Evolutionary conservation across 2,113 vertebrate genomes (phyloP), one percentile per base, ranked within the genome.

Genomic region (Balaenoptera acutorostrata): DNA sequence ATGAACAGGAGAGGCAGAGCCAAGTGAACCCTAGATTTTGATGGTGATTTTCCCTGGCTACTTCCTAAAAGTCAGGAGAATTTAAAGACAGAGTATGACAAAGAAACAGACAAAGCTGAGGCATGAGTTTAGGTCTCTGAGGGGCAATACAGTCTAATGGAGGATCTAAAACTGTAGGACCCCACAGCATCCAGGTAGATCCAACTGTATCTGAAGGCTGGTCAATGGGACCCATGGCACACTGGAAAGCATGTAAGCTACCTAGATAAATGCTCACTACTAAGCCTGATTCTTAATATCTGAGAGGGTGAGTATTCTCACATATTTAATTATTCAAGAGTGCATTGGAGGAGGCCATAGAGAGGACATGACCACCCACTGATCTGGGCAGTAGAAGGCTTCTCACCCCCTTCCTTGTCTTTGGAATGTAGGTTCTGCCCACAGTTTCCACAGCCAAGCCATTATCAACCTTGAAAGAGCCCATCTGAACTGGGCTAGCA

Each of bases 121-220:
- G 5, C 2, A 27, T 31, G 17, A 18, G 21, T 15, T 14, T 21
- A 80, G 39, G 21, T 72, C 2, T 69, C n/a, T 39, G 12, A 75
- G 69, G 57, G 12, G 31, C 29, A 41, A 87, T 11, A 8, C 12
- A 31, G 3, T 27, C 6, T 75, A 31, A 21, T 8, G 6, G 0
- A 72, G 9, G 44, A 80, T n/a, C 9, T 44, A 20, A 31, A 64
- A 14, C 29, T 64, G 2, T 46, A 2, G 10, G 18, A 36, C 1
- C 4, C 3, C 11, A 31, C 6, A 89, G 13, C 3, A 12, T 7
- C 6, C 1, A 72, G 25, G 6, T 1, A 72, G 15, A 44, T 44
- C 7, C 7, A 74, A 23, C 4, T 33, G 1, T 15, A 44, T 44
- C 23, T 49, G 49, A 61, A 0, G 2, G 7, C 20, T 49, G 4